A percentile compares a stretch with the other conserved stretches of the same genome.
Evolutionary conservation across 2,888 invertebrate species (phyloP).

Genomic region (Idaea dimidiata): DNA sequence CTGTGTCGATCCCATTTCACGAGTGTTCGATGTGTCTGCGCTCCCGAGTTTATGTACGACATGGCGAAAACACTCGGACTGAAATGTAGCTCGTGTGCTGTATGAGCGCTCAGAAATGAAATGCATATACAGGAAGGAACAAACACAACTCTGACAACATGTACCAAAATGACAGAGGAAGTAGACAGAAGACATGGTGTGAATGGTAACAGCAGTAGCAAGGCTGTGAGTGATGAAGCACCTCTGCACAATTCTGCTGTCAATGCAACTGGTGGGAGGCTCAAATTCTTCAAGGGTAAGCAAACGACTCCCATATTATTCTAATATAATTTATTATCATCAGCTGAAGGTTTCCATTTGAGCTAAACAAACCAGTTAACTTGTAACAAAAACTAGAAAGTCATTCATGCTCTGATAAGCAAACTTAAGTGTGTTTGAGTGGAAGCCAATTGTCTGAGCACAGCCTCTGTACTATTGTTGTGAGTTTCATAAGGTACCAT

Average conservation of each 20-base stretch:
- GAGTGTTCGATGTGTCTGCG: constrained; percentile 60
- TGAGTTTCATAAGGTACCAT: constrained; percentile 63
- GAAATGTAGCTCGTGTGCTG: constrained; percentile 72
- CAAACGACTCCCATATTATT: constrained; percentile 31
- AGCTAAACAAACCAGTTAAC: constrained; percentile 31
- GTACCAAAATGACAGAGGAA: constrained; percentile 84
- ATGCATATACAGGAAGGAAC: constrained; percentile 84
- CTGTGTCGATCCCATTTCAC: constrained; percentile 61
- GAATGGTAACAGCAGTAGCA: constrained; percentile 85
- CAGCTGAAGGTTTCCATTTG: constrained; percentile 20
- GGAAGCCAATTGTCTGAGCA: constrained; percentile 65
- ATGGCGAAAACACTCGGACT: constrained; percentile 73
- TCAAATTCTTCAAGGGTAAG: constrained; percentile 90
- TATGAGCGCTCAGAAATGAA: constrained; percentile 82
- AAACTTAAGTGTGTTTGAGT: constrained; percentile 62
- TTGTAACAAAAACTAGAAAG: constrained; percentile 69
- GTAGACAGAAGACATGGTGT: constrained; percentile 87
- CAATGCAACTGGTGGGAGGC: constrained; percentile 84
- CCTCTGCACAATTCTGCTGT: constrained; percentile 67
- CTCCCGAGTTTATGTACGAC: constrained; percentile 58
- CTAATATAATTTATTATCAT: constrained; percentile 14
- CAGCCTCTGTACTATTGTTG: constrained; percentile 70
- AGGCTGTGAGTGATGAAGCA: constrained; percentile 72
- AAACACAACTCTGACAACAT: constrained; percentile 86
- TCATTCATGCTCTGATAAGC: constrained; percentile 79